Conservation (phyloP, 2,113 vertebrate species). For the Egretta garzetta region DNA sequence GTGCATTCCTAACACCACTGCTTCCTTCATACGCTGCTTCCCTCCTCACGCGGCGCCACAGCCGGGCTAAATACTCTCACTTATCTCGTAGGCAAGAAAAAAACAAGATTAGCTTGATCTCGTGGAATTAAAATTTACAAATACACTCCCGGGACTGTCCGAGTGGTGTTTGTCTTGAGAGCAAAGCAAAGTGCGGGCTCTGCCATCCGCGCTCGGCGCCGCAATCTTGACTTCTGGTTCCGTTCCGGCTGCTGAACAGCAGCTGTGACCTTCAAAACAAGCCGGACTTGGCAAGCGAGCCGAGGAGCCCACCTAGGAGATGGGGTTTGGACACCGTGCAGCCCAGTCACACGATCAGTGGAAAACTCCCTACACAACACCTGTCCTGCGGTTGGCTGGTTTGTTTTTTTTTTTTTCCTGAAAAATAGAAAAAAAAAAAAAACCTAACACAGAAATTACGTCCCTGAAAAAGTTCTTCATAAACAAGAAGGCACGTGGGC, state of each 20-base stretch:
- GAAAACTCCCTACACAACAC: background rate
- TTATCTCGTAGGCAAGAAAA: background rate
- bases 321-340: background rate
- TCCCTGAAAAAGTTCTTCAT: background rate
- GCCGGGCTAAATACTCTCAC: background rate
- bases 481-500: background rate
- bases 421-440: background rate
- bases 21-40: background rate
- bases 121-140: background rate
- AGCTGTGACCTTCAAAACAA: background rate
- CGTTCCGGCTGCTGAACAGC: background rate
- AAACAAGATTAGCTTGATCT: background rate
- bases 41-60: background rate
- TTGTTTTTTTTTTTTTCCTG: background rate
- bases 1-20: accelerated
- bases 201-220: background rate
- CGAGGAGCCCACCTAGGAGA: background rate
- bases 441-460: too few species aligned
- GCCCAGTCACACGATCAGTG: accelerated
- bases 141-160: background rate
- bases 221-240: background rate
- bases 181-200: background rate
- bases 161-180: background rate
- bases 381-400: too few species aligned
- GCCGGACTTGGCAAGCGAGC: background rate